A percentile compares a stretch with the other conserved stretches of the same genome.
phyloP scores from a whole-genome alignment of 2,113 vertebrate genomes.

The Nicator chloris region DNA sequence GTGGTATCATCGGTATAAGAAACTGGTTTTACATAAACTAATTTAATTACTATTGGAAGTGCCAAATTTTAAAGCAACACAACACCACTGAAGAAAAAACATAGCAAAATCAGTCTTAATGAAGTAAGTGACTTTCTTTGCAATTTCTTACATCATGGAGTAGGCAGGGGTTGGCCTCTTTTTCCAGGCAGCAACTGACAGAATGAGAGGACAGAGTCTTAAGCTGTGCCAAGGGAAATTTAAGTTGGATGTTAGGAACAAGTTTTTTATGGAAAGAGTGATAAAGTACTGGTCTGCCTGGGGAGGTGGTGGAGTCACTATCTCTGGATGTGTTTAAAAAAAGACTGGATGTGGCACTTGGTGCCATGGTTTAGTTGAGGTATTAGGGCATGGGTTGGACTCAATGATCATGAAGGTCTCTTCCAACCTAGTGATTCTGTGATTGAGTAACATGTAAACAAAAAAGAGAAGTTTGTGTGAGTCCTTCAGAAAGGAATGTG shows the following conservation, averaged over 20 bases:
- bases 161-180: not conserved
- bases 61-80: not conserved
- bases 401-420: not conserved
- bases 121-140: not conserved
- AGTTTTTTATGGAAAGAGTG: not conserved
- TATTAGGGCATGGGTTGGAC: not conserved
- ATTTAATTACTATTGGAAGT: not conserved
- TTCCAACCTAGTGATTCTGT: not conserved
- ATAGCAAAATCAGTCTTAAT: not conserved
- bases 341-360: not conserved
- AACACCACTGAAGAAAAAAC: not conserved
- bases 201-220: not conserved
- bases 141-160: not conserved
- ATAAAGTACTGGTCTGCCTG: not conserved
- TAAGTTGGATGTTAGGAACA: not conserved
- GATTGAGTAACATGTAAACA: not conserved
- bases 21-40: not conserved
- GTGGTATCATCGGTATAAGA: not conserved
- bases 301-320: not conserved
- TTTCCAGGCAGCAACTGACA: not conserved
- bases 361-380: not conserved
- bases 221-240: not conserved
- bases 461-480: not conserved
- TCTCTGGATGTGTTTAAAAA: not conserved
- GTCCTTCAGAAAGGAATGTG: not conserved